Evolutionary conservation across 2,113 vertebrate genomes (phyloP).

Genomic region (Microcebus lehilahytsara): DNA sequence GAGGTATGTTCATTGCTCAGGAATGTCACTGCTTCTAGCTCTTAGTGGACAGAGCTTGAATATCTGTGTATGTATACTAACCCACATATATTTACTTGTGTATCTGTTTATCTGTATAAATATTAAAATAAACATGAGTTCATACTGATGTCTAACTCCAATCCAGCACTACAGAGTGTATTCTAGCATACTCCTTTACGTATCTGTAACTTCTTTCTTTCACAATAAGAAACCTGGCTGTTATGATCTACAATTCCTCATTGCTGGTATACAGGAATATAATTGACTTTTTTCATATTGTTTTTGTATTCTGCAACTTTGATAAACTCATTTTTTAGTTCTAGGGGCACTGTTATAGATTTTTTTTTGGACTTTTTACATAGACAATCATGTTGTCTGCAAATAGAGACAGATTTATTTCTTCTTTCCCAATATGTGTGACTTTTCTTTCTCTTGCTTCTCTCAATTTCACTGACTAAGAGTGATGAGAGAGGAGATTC

Average conservation of each 20-base stretch:
- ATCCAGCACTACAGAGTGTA: neutral
- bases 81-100: no score
- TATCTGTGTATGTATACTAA: neutral
- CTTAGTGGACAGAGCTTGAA: neutral
- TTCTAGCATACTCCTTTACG: neutral
- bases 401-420: neutral
- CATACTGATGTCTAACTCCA: neutral
- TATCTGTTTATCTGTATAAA: neutral
- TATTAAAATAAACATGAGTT: neutral
- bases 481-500: neutral
- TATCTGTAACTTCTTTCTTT: neutral
- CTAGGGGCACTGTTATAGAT: neutral
- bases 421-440: neutral
- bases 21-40: neutral
- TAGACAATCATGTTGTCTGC: neutral
- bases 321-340: neutral
- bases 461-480: neutral
- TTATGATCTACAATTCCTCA: neutral
- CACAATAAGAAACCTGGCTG: neutral
- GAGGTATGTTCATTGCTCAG: neutral
- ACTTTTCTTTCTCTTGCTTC: neutral
- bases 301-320: neutral
- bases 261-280: neutral
- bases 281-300: neutral
- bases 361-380: neutral